A percentile compares a stretch with the other conserved stretches of the same genome.
phyloP scores from a whole-genome alignment of 2,797 vertebrate species.

The Urosaurus nigricauda region DNA sequence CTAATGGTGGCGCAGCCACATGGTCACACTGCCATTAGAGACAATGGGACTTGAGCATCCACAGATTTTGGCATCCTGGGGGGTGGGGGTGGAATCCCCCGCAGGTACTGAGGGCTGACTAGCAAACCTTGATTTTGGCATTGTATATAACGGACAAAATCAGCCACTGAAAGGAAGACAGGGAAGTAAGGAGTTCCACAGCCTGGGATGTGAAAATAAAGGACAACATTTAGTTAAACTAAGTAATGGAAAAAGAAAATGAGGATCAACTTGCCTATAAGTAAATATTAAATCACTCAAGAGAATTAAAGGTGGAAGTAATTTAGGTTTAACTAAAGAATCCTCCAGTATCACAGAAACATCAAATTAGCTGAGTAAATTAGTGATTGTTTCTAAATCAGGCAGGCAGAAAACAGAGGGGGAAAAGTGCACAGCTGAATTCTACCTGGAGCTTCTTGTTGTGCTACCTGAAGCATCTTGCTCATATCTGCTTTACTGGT shows the following conservation, averaged over 20 bases:
- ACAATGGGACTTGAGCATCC: too few relatives aligned
- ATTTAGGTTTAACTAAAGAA: background rate
- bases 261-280: background rate
- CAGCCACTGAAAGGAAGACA: too few relatives aligned
- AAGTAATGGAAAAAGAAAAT: background rate
- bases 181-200: too few relatives aligned
- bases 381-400: background rate
- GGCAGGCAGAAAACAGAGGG: background rate
- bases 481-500: background rate
- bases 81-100: too few relatives aligned
- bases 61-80: too few relatives aligned
- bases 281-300: background rate
- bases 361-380: fast-evolving
- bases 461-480: too few relatives aligned
- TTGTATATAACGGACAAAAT: too few relatives aligned
- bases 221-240: constrained; percentile 11
- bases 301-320: background rate
- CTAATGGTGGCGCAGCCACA: too few relatives aligned
- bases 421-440: fast-evolving
- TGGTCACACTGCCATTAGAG: too few relatives aligned
- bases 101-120: too few relatives aligned
- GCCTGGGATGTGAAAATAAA: background rate
- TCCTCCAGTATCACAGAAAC: background rate
- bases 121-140: too few relatives aligned
- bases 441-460: background rate